Evolutionary conservation across 1,140 invertebrate species (phyloP), one percentile per base, ranked within the genome.

Genomic region (Luehdorfia chinensis): DNA sequence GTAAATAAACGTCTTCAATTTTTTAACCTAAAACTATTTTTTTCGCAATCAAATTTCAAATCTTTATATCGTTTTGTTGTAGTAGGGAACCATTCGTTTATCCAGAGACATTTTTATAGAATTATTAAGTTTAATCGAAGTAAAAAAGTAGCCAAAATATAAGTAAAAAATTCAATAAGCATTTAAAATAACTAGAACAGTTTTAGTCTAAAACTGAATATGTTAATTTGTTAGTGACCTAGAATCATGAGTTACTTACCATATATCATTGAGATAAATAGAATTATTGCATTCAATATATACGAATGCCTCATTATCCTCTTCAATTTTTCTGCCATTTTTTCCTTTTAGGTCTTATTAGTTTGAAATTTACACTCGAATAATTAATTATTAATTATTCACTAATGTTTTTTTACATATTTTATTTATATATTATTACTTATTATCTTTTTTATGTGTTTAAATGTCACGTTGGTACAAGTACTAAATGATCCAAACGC

Each of bases 261-360:
- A 37, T 85, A 85, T 44, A 79, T 78, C 66, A 83, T 75, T 7
- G 77, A 70, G 37, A 79, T 59, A 59, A 78, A 71, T 7, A 83
- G 66, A 19, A 85, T 46, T 31, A 85, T 57, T 11, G 77, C 78
- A 68, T 83, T 85, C 62, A 85, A 48, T 28, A 79, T 27, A 39
- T 68, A 76, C 23, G 75, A 79, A 75, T 75, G 75, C 66, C 66
- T 68, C 59, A 75, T 75, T 44, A 78, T 60, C 50, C 56, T 77
- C 49, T 77, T 83, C 47, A 63, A 48, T 50, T 67, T 63, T 13
- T 51, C 61, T 46, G 73, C 80, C 80, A 85, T 85, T 55, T 71
- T 84, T 27, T 45, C 33, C 54, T 55, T 54, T 59, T 44, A 12
- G 1, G 9, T 54, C 25, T 59, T 47, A 55, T 50, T 52, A 47